These are phyloP conservation scores for Stratiomys singularior DNA, from an alignment of 2,888 invertebrate genomes.

Conservation along the genomic window DNA sequence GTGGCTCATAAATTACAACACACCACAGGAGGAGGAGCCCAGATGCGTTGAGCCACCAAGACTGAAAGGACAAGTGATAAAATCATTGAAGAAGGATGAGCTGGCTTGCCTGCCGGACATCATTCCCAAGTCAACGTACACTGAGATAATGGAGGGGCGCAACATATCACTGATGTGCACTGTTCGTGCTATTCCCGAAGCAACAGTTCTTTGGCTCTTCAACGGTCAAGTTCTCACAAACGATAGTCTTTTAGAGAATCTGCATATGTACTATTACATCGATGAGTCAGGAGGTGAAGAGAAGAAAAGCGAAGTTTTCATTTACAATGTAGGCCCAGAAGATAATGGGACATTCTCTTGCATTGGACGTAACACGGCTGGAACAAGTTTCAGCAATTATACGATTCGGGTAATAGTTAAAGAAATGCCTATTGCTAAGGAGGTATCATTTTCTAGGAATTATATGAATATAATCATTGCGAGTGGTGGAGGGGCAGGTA, in stretches of 20 bases:
- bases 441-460: constrained; percentile 76
- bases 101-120: constrained; percentile 86
- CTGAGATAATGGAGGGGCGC: constrained; percentile 82
- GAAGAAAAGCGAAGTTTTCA: constrained; percentile 81
- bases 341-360: constrained; percentile 90
- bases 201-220: constrained; percentile 84
- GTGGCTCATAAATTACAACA: constrained; percentile 81
- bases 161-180: constrained; percentile 84
- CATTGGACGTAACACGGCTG: constrained; percentile 86
- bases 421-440: constrained; percentile 76
- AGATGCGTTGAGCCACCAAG: constrained; percentile 78
- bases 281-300: constrained; percentile 76
- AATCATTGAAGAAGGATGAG: constrained; percentile 74
- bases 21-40: constrained; percentile 82
- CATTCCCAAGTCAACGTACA: constrained; percentile 77
- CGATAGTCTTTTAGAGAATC: constrained; percentile 75
- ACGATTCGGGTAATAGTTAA: constrained; percentile 81
- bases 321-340: constrained; percentile 79
- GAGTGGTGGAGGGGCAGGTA: constrained; percentile 72
- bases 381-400: constrained; percentile 81
- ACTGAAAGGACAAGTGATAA: constrained; percentile 75
- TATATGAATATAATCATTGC: constrained; percentile 77
- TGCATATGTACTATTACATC: constrained; percentile 76
- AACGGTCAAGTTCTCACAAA: constrained; percentile 83
- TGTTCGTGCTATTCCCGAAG: constrained; percentile 83